A percentile compares a stretch with the other conserved stretches of the same genome.
These are phyloP conservation scores for Bombus superbus DNA, from an alignment of 1,140 invertebrate species.

Conservation along the genomic window DNA sequence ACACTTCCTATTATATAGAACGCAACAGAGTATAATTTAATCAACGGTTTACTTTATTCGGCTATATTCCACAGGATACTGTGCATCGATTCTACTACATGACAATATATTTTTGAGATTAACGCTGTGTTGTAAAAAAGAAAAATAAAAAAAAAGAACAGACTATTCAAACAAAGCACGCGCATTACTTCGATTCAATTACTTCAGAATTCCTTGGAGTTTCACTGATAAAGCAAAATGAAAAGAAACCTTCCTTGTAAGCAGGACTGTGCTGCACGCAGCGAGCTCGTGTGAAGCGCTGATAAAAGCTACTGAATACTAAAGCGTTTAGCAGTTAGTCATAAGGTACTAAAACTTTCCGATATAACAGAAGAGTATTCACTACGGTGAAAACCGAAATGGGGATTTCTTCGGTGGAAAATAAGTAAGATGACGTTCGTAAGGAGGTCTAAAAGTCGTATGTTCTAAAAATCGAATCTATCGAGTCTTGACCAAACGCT, in stretches of 20 bases:
- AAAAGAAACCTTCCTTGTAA: conserved; percentile 49
- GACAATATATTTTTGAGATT: neutral
- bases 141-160: neutral
- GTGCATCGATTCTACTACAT: neutral
- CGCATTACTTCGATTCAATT: conserved; percentile 14
- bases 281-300: conserved; percentile 80
- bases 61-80: neutral
- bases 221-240: neutral
- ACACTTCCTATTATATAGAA: neutral
- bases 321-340: conserved; percentile 77
- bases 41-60: neutral
- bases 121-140: neutral
- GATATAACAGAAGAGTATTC: conserved; percentile 60
- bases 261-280: conserved; percentile 77
- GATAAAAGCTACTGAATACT: conserved; percentile 79
- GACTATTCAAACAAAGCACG: neutral
- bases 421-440: conserved; percentile 35
- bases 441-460: conserved; percentile 19
- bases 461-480: neutral
- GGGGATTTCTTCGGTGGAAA: conserved; percentile 41
- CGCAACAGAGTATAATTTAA: neutral
- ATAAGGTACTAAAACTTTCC: conserved; percentile 63
- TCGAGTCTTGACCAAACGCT: neutral
- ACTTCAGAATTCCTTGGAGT: neutral
- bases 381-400: conserved; percentile 66